Evolutionary conservation across 2,888 invertebrate species (phyloP), one percentile per base, ranked within the genome.

Genomic region (Drosophila subsilvestris): DNA sequence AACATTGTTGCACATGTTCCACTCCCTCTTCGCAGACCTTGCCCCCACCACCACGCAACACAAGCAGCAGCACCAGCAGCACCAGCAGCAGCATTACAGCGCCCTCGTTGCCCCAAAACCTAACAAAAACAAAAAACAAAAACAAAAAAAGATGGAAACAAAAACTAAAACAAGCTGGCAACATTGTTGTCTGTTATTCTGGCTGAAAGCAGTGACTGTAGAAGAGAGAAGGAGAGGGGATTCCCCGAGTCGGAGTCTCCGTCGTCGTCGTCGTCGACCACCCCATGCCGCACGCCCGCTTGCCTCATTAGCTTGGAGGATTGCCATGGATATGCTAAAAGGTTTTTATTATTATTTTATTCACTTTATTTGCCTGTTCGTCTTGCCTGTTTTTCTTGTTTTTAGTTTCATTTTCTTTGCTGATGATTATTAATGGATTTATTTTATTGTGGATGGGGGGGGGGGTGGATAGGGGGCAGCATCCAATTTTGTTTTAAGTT

Each of bases 1-100:
- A 83, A 86, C 82, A 83, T 86, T 83, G 82, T 83, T 83, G 82
- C 82, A 83, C 86, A 86, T 82, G 84, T 74, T 75, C 61, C 63
- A 58, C 63, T 53, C 55, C 6, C 25, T 25, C 12, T 4, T 14
- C 14, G 6, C 32, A 32, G 32, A 14, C 14, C 14, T 32, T 14
- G 32, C 6, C 32, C 32, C 4, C 32, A 1, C 32, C 10, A 5
- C 37, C 37, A 1, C 12, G 44, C 32, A 14, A 12, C 14, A 14
- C 5, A 14, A 37, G 7, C 14, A n/a, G 14, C 37, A 37, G 37
- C 37, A 37, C n/a, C 37, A 37, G n/a, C n/a, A n/a, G n/a, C n/a
- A n/a, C n/a, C 14, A n/a, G 14, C 37, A 37, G 37, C 37, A 37
- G 37, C 37, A 37, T 37, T n/a, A 37, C 37, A n/a, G 27, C 27